Conservation (phyloP, 2,888 invertebrate species). For the Cataglyphis cursor region DNA sequence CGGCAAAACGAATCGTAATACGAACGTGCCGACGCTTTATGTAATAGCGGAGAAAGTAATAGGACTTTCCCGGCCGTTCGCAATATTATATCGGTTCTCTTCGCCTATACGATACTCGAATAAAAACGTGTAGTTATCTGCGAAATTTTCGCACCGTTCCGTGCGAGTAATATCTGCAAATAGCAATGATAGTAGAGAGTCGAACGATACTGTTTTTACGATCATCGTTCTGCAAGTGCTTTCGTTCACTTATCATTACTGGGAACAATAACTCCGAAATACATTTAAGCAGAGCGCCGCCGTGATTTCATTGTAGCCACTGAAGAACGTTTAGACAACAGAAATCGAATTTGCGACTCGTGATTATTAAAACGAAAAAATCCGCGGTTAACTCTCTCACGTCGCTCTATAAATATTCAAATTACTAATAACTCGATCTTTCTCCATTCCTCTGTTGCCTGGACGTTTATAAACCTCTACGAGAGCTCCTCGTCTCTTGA, state of each 20-base stretch:
- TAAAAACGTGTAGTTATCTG: constrained; percentile 32
- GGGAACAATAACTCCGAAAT: constrained; percentile 17
- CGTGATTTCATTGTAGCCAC: constrained; percentile 7
- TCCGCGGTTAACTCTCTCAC: constrained; percentile 56
- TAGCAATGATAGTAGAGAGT: not conserved
- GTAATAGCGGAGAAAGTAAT: constrained; percentile 63
- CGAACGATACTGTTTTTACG: constrained; percentile 16
- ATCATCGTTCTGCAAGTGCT: not conserved
- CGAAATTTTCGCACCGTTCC: not conserved
- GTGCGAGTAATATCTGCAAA: constrained; percentile 35
- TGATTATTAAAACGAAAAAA: constrained; percentile 69
- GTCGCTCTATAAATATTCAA: constrained; percentile 73
- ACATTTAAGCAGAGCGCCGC: constrained; percentile 23
- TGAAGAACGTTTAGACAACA: constrained; percentile 45
- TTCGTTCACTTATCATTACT: constrained; percentile 9
- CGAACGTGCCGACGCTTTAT: constrained; percentile 63
- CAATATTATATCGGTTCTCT: constrained; percentile 60
- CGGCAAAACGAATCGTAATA: constrained; percentile 61
- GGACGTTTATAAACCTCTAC: constrained; percentile 50
- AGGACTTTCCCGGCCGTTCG: constrained; percentile 60
- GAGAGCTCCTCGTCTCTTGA: constrained; percentile 63
- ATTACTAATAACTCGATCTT: constrained; percentile 58
- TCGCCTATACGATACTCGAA: constrained; percentile 11
- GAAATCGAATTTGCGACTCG: constrained; percentile 43
- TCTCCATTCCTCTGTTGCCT: constrained; percentile 2